phyloP scores from a whole-genome alignment of 1,140 invertebrate genomes.

The Cydia strobilella region DNA sequence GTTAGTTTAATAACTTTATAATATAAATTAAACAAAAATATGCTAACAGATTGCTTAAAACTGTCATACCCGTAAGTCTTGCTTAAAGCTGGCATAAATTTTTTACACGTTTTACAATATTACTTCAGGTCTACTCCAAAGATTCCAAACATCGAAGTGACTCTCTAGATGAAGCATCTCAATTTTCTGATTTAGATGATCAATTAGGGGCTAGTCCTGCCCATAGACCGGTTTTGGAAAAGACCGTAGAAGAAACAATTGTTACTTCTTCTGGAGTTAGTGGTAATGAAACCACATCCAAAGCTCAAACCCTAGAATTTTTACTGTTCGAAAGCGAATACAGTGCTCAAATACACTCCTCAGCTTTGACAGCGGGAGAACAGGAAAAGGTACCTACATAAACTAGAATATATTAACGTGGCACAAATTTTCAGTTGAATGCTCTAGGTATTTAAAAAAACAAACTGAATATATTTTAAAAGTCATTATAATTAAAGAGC shows the following conservation, averaged over 20 bases:
- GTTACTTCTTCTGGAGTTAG: conserved; percentile 38
- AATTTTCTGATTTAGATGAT: conserved; percentile 79
- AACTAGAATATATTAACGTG: not conserved
- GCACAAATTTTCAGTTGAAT: not conserved
- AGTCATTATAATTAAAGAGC: too few species aligned
- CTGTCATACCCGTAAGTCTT: not conserved
- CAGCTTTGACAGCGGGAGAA: conserved; percentile 40
- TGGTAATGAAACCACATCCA: conserved; percentile 38
- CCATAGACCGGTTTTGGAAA: conserved; percentile 55
- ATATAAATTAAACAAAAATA: too few species aligned
- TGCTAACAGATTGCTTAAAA: not conserved
- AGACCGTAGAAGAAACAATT: conserved; percentile 47
- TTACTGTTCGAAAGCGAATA: conserved; percentile 67
- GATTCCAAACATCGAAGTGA: conserved; percentile 77
- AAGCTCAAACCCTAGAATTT: conserved; percentile 64
- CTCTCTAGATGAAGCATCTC: conserved; percentile 78
- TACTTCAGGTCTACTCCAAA: conserved; percentile 65
- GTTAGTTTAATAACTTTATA: not conserved
- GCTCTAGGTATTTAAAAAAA: too few species aligned
- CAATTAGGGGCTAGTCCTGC: conserved; percentile 74
- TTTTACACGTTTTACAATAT: conserved; percentile 27
- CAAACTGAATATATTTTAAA: too few species aligned
- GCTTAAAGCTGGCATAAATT: not conserved
- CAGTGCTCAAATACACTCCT: conserved; percentile 52
- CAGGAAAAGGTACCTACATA: conserved; percentile 55